Percentiles rank a stretch among this genome's conserved stretches.
These are phyloP conservation scores for Kryptolebias marmoratus DNA, from an alignment of 2,113 vertebrate species.

Conservation along the genomic window DNA sequence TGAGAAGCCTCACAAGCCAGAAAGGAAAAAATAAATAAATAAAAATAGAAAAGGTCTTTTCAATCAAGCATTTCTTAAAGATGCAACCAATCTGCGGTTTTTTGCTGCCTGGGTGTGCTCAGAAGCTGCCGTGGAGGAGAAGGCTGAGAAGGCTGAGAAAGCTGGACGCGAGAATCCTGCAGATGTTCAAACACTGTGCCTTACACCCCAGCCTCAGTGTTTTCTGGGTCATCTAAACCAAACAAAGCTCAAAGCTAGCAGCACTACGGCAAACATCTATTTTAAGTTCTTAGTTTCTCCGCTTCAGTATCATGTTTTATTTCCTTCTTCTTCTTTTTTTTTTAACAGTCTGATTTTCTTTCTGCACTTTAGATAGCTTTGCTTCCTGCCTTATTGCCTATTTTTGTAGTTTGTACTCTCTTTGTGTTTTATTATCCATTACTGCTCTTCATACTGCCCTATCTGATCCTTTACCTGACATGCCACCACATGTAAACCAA, in stretches of 20 bases:
- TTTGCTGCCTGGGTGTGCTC: background rate
- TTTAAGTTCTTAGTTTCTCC: too few species aligned
- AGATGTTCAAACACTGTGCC: background rate
- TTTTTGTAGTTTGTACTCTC: too few species aligned
- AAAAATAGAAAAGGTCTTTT: constrained; percentile 7
- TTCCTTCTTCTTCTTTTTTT: too few species aligned
- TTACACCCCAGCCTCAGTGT: background rate
- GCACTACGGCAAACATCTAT: too few species aligned
- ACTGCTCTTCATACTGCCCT: too few species aligned
- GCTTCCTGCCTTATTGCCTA: too few species aligned
- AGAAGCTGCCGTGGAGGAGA: background rate
- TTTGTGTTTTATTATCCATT: too few species aligned
- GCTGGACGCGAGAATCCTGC: background rate
- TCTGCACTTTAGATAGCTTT: too few species aligned
- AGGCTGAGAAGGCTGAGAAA: background rate
- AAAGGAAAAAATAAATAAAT: background rate
- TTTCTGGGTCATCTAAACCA: background rate
- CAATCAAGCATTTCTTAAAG: constrained; percentile 6
- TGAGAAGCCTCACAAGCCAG: background rate
- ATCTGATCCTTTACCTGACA: too few species aligned
- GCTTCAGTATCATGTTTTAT: too few species aligned
- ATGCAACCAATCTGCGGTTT: constrained; percentile 17
- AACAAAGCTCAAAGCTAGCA: background rate
- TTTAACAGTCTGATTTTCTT: too few species aligned
- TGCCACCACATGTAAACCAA: too few species aligned